Evolutionary conservation across 2,113 vertebrate species (phyloP), one percentile per base, ranked within the genome.

Genomic region (Pelmatolapia mariae): DNA sequence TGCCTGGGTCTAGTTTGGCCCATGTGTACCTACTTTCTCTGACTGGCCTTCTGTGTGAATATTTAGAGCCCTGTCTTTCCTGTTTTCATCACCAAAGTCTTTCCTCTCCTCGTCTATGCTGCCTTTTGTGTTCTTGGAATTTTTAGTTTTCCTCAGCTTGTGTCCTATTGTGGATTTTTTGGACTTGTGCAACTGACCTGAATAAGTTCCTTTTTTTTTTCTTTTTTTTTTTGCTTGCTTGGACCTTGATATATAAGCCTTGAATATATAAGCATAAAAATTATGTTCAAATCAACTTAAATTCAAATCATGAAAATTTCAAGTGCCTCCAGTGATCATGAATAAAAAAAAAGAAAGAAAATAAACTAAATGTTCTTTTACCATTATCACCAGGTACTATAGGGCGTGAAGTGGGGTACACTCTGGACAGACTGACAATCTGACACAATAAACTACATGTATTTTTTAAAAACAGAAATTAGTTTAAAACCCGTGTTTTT

Each of bases 21-120:
- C 33, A 38, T 36, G 31, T 66, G 61, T 38, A 38, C 1, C 10
- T 36, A 7, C 19, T 66, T 66, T 10, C 33, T 38, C 33, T 66
- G 16, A 36, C 12, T 2, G 13, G 56, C 56, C 1, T 57, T 57
- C 24, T 4, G 19, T n/a, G 33, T 66, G 61, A 66, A 5, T 66
- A 68, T 68, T 68, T 68, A n/a, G 10, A 38, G 10, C 61, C 33
- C 33, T n/a, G 19, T 68, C 10, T 68, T 68, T 8, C 29, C 59
- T 63, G 16, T 63, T 33, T 33, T 1, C 16, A 61, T 61, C 16
- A 33, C 16, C 59, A 63, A 22, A 40, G 63, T 22, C 33, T 68
- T 68, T 38, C 19, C 63, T 22, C 33, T 22, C 13, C 19, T 68
- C 0, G 0, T 68, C n/a, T 22, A 38, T 9, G n/a, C 63, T 40